These are phyloP conservation scores for Manduca sexta DNA, from an alignment of 1,140 invertebrate genomes.

Conservation along the genomic window DNA sequence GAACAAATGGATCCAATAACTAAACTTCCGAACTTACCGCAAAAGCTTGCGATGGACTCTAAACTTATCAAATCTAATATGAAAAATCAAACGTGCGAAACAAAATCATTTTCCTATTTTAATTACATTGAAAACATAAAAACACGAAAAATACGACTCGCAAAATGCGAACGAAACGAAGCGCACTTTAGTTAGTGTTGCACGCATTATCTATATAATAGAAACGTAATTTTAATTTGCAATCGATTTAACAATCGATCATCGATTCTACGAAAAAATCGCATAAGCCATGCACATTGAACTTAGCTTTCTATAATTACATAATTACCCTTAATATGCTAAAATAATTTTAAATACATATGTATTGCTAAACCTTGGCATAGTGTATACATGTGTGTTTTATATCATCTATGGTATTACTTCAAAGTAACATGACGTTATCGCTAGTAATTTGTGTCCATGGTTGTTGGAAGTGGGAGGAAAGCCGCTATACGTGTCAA, in stretches of 20 bases:
- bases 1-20: constrained; percentile 48
- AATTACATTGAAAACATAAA: constrained; percentile 31
- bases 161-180: constrained; percentile 29
- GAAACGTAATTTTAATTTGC: too few relatives aligned
- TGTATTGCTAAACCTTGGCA: too few relatives aligned
- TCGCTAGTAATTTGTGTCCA: too few relatives aligned
- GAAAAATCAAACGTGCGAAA: constrained; percentile 19
- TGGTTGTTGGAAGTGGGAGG: background rate
- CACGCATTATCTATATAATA: background rate
- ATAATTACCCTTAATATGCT: background rate
- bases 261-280: background rate
- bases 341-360: too few relatives aligned
- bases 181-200: constrained; percentile 30
- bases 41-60: constrained; percentile 56
- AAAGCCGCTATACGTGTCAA: constrained; percentile 8
- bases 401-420: background rate
- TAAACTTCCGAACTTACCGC: constrained; percentile 60
- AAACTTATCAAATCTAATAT: constrained; percentile 39
- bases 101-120: constrained; percentile 37
- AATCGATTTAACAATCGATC: background rate
- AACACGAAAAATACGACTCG: constrained; percentile 27
- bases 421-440: background rate
- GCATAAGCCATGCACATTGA: too few relatives aligned
- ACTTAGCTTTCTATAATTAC: too few relatives aligned
- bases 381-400: background rate